A percentile compares a stretch with the other conserved stretches of the same genome.
Evolutionary conservation across 2,888 invertebrate genomes (phyloP).

Genomic region (Sepiola atlantica): DNA sequence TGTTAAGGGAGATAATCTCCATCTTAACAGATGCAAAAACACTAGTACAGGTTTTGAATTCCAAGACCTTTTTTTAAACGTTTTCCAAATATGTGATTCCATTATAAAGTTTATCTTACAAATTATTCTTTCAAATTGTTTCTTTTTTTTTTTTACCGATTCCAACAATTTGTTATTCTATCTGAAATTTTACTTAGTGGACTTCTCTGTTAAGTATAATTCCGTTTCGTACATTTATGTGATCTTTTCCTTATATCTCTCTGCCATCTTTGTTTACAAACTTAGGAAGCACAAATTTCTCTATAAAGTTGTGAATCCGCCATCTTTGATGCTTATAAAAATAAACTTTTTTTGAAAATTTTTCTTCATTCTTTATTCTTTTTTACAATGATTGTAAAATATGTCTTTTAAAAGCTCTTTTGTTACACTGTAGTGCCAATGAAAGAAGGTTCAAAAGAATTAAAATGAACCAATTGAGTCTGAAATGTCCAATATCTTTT

Average conservation of each 20-base stretch:
- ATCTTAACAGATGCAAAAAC: background rate
- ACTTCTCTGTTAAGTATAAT: background rate
- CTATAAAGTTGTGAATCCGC: background rate
- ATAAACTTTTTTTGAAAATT: background rate
- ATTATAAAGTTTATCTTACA: no score
- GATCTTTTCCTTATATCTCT: background rate
- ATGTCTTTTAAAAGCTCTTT: background rate
- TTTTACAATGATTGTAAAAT: background rate
- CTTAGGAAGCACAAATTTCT: background rate
- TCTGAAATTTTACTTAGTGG: background rate
- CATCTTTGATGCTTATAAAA: background rate
- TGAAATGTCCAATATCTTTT: background rate
- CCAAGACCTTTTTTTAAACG: background rate
- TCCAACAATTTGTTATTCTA: background rate
- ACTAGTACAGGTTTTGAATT: constrained; percentile 24
- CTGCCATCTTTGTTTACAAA: background rate
- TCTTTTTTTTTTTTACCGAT: no score
- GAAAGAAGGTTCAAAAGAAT: background rate
- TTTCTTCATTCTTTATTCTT: background rate
- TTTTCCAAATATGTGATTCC: background rate
- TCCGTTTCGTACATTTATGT: background rate
- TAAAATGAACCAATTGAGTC: background rate
- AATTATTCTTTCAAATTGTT: background rate
- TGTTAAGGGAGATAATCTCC: background rate
- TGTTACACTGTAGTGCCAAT: background rate